Base-by-base conservation (phyloP, 35 echinoderm and acorn worm genomes). In the Holothuria glaberrima region DNA sequence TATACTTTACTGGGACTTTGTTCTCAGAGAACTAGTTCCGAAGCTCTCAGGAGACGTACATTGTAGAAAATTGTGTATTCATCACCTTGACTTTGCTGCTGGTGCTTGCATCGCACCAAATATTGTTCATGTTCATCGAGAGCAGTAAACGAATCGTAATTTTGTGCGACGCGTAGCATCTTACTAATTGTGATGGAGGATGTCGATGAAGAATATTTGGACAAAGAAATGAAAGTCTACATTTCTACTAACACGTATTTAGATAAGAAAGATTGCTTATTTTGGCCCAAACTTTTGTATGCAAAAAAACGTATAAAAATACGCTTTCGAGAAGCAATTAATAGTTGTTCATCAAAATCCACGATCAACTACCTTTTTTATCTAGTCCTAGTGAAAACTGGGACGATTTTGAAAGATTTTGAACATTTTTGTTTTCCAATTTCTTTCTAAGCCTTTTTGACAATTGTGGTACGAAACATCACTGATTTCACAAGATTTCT, bases 161-260 rank as follows among this genome's bases (percentile, higher is more conserved):
- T 0, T 59, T 94, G 26, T 57, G 91, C 22, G 25, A 86, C 24
- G 27, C 67, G 84, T 58, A 6, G 72, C 4, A 68, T 91, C 19
- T 84, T 86, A 7, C 67, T 94, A 41, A 36, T 94, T 58, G 79
- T 94, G 56, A 88, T 91, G 58, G 87, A 86, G 29, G 54, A 94
- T 13, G 74, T 94, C 9, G 84, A 82, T 21, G 57, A 86, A 12
- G 22, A 12, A 34, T 70, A 81, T 27, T 30, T 93, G 74, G 92
- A 93, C 64, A 82, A 59, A 71, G 93, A 91, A 19, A 48, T 94
- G 13, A 88, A 91, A 63, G 34, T 75, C 6, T 94, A 80, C 85
- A 62, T 94, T 14, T 75, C 69, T 25, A 90, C 89, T 5, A 94
- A 91, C 59, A 94, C 93, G 9, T 94, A 94, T 35, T 80, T 94